Conservation (phyloP, 2,113 vertebrate genomes). For the Gymnogyps californianus region DNA sequence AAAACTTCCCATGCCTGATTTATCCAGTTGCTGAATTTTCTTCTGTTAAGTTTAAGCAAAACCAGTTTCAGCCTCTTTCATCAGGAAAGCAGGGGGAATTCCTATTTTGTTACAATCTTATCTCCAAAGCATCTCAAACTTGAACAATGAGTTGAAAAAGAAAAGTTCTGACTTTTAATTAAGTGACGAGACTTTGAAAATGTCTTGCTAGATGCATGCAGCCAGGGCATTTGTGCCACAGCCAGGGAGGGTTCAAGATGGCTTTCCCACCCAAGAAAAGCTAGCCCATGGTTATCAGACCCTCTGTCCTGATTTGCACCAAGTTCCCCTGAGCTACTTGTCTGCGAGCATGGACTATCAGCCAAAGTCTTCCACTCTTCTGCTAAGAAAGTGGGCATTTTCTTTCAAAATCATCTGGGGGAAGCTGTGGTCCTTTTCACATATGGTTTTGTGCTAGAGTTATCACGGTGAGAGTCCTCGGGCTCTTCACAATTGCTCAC, state of each 20-base stretch:
- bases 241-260: neutral
- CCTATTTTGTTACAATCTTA: neutral
- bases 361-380: neutral
- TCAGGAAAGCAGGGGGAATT: neutral
- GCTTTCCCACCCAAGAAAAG: neutral
- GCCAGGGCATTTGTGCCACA: neutral
- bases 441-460: neutral
- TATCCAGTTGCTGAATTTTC: neutral
- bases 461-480: fast-evolving
- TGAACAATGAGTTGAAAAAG: neutral
- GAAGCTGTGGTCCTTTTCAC: neutral
- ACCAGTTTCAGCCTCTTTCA: neutral
- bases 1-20: neutral
- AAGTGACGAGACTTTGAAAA: neutral
- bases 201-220: neutral
- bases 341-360: neutral
- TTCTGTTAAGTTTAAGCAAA: neutral
- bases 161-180: neutral
- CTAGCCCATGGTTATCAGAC: neutral
- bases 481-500: neutral
- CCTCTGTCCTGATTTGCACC: neutral
- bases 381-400: neutral
- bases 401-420: neutral
- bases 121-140: neutral
- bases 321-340: neutral